These are phyloP conservation scores for Anniella stebbinsi DNA, from an alignment of 2,797 vertebrate species.

Conservation along the genomic window DNA sequence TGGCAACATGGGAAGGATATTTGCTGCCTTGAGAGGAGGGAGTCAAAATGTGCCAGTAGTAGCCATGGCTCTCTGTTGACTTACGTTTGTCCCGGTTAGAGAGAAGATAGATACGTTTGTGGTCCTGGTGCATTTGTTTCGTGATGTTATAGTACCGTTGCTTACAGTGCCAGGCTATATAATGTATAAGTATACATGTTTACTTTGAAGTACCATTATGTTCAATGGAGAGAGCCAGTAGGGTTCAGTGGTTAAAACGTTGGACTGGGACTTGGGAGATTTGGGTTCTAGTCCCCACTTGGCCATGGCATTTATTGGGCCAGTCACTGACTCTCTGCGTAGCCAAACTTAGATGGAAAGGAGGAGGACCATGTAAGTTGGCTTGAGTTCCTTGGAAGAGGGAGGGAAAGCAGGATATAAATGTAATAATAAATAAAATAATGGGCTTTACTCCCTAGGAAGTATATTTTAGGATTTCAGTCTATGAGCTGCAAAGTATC, in stretches of 20 bases:
- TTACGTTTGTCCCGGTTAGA: not conserved
- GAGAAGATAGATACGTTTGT: not conserved
- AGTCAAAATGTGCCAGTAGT: not conserved
- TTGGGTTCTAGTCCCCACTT: no score
- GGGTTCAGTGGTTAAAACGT: no score
- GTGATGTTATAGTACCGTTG: not conserved
- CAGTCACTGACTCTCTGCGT: no score
- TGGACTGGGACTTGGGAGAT: no score
- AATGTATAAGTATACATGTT: no score
- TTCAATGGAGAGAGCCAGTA: not conserved
- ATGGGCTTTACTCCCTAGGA: not conserved
- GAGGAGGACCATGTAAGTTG: no score
- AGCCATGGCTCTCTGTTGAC: not conserved
- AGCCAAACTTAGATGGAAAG: no score
- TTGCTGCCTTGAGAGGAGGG: not conserved
- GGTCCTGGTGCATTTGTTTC: not conserved
- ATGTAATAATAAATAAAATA: no score
- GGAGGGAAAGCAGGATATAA: no score
- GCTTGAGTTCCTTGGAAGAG: no score
- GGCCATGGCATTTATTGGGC: no score
- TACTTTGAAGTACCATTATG: not conserved
- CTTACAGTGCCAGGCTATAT: not conserved
- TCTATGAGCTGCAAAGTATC: not conserved
- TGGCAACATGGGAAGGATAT: no score
- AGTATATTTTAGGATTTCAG: not conserved